These are phyloP conservation scores for Drosophila seguyi DNA, from an alignment of 1,140 invertebrate species.

Conservation along the genomic window DNA sequence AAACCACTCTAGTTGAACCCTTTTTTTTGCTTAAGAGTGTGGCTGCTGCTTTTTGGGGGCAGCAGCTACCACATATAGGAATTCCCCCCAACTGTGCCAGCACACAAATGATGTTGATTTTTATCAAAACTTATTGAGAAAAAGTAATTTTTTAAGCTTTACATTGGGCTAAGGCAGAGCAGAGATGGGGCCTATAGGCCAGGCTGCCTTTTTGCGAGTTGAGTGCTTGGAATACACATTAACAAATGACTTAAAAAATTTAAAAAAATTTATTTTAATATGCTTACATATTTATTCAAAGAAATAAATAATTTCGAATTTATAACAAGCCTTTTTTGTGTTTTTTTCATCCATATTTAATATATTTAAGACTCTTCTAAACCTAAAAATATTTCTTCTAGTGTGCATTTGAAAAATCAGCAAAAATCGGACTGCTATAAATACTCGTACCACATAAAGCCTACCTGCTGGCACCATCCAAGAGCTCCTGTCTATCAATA, in stretches of 20 bases:
- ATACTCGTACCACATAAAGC: conserved; percentile 59
- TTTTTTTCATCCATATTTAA: background rate
- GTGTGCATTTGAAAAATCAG: conserved; percentile 73
- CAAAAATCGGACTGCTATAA: conserved; percentile 66
- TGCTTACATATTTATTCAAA: background rate
- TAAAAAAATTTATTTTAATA: background rate
- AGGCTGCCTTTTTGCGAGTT: conserved; percentile 24
- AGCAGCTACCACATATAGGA: conserved; percentile 75
- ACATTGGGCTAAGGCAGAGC: conserved; percentile 49
- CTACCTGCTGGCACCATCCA: conserved; percentile 32
- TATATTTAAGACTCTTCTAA: background rate
- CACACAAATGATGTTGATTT: conserved; percentile 83
- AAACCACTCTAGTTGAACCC: conserved; percentile 10
- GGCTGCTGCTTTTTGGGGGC: conserved; percentile 34
- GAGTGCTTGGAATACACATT: background rate
- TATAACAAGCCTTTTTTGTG: accelerated
- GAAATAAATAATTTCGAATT: background rate
- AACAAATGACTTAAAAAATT: background rate
- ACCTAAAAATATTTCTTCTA: background rate
- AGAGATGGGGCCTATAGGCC: conserved; percentile 2
- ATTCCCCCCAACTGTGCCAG: conserved; percentile 76
- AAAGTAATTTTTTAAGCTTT: conserved; percentile 82
- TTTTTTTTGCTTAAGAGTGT: background rate
- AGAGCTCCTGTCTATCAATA: conserved; percentile 74
- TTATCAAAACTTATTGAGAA: conserved; percentile 84